Evolutionary conservation across 2,888 invertebrate species (phyloP).

Genomic region (Chymomyza fuscimana): DNA sequence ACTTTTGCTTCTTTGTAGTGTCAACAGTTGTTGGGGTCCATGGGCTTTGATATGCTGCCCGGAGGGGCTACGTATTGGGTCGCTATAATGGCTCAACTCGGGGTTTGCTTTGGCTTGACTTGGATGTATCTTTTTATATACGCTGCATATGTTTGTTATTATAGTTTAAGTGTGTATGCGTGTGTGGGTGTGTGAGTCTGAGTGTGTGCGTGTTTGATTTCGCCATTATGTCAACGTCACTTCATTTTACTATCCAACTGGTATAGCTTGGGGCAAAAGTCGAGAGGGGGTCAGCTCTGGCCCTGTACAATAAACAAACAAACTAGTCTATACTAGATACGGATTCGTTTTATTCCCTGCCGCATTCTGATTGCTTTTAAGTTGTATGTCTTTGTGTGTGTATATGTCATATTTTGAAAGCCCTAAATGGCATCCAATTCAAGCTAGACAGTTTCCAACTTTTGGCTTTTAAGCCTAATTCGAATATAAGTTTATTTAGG

Average conservation of each 20-base stretch:
- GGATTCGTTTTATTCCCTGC: not conserved
- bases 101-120: slow-evolving; percentile 16
- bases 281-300: not conserved
- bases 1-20: slow-evolving; percentile 56
- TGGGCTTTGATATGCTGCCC: slow-evolving; percentile 12
- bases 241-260: slow-evolving; percentile 38
- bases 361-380: not conserved
- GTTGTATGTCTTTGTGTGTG: not conserved
- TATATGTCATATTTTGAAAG: not conserved
- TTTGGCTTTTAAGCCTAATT: too few relatives aligned
- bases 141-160: slow-evolving; percentile 1
- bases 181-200: slow-evolving; percentile 24
- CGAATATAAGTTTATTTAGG: too few relatives aligned
- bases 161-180: not conserved
- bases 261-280: not conserved
- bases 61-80: slow-evolving; percentile 6
- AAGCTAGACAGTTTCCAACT: too few relatives aligned
- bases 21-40: slow-evolving; percentile 55
- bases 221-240: slow-evolving; percentile 58
- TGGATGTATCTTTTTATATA: not conserved
- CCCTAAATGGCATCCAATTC: slow-evolving; percentile 52
- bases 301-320: not conserved
- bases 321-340: not conserved
- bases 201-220: slow-evolving; percentile 45
- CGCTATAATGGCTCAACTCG: slow-evolving; percentile 8